Evolutionary conservation across 1,140 invertebrate species (phyloP).

Genomic region (Eumaeus atala): DNA sequence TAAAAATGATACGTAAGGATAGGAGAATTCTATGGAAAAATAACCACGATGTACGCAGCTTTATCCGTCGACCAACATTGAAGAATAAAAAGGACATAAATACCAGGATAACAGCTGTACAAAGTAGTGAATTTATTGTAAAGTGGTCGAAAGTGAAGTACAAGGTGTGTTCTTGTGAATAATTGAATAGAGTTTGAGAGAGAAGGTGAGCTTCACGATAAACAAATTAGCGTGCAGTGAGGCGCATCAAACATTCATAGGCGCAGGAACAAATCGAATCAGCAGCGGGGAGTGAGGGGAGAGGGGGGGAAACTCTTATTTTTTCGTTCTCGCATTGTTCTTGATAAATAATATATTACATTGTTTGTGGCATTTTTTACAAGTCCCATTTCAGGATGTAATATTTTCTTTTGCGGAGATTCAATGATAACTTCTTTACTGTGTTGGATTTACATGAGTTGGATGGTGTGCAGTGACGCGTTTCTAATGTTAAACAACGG

Average conservation of each 20-base stretch:
- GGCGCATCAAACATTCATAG: constrained; percentile 69
- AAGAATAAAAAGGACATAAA: too few relatives aligned
- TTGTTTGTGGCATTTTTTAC: constrained; percentile 1
- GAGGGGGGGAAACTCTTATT: constrained; percentile 60
- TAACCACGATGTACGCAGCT: too few relatives aligned
- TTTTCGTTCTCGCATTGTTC: constrained; percentile 35
- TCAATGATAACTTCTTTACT: too few relatives aligned
- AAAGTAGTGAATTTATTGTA: constrained; percentile 3
- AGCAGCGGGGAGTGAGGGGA: constrained; percentile 44
- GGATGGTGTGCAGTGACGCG: too few relatives aligned
- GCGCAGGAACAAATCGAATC: constrained; percentile 69
- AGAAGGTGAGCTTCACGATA: constrained; percentile 58
- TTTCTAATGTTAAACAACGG: too few relatives aligned
- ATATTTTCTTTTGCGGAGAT: too few relatives aligned
- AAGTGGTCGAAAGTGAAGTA: not conserved
- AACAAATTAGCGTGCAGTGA: constrained; percentile 73
- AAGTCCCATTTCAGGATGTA: too few relatives aligned
- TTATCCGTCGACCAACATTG: too few relatives aligned
- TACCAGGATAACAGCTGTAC: not conserved
- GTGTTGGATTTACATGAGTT: too few relatives aligned
- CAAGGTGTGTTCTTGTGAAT: constrained; percentile 38
- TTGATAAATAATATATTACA: constrained; percentile 40
- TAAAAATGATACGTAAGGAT: too few relatives aligned
- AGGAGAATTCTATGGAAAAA: too few relatives aligned
- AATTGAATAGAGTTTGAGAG: constrained; percentile 44